These are phyloP conservation scores for Cercocebus atys DNA, from an alignment of 2,113 vertebrate genomes.

Conservation along the genomic window DNA sequence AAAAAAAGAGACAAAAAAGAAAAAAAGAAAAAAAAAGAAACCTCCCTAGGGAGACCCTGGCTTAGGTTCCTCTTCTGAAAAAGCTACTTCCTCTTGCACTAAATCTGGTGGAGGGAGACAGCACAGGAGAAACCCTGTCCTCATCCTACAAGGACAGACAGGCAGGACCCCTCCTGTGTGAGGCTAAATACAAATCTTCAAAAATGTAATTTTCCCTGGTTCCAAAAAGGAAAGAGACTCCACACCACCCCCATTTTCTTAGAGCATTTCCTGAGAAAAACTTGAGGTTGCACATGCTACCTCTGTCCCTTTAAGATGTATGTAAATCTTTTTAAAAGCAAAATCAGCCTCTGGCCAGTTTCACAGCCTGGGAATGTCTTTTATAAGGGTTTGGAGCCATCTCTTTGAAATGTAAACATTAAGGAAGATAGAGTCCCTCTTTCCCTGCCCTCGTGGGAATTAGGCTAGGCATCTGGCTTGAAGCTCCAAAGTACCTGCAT, in stretches of 20 bases:
- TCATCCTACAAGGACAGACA: neutral
- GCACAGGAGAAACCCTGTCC: neutral
- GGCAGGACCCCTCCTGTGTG: neutral
- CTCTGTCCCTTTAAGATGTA: neutral
- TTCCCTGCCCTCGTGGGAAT: neutral
- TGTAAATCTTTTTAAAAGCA: neutral
- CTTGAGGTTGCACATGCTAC: neutral
- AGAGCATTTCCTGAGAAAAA: neutral
- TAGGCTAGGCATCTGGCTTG: neutral
- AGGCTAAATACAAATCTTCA: neutral
- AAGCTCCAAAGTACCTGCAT: neutral
- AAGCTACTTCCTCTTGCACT: neutral
- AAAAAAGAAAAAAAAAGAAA: no score
- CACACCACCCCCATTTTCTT: neutral
- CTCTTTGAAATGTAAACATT: neutral
- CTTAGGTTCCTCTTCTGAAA: neutral
- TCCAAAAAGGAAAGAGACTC: neutral
- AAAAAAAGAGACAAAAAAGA: no score
- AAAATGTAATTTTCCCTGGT: neutral
- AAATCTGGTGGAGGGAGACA: neutral
- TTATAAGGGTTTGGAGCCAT: neutral
- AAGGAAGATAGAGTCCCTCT: neutral
- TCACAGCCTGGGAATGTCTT: neutral
- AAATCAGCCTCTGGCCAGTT: neutral
- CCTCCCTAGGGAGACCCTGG: neutral